Percentiles rank a stretch among this genome's conserved stretches.
These are phyloP conservation scores for Naja naja DNA, from an alignment of 2,113 vertebrate genomes.

Conservation along the genomic window DNA sequence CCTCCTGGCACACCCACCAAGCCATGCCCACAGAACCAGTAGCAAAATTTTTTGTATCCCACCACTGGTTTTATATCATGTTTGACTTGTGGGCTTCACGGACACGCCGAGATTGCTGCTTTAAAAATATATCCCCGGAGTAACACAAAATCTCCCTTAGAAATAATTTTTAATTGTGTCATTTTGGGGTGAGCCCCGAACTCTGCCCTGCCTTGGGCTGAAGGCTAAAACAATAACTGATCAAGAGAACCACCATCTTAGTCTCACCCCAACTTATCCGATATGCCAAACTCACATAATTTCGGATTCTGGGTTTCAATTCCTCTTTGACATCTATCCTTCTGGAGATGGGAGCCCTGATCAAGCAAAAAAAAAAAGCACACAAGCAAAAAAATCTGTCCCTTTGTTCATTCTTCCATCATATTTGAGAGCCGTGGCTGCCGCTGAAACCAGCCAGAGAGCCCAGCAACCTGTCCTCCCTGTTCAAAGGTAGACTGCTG, in stretches of 20 bases:
- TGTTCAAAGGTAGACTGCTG: not conserved
- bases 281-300: not conserved
- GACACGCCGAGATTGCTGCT: not conserved
- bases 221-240: not conserved
- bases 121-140: not conserved
- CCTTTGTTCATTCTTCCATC: not conserved
- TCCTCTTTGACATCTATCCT: accelerated
- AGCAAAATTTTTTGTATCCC: no score
- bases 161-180: not conserved
- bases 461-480: not conserved
- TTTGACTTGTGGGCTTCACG: not conserved
- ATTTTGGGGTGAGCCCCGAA: not conserved
- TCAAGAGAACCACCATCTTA: not conserved
- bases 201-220: not conserved
- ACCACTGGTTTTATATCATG: not conserved
- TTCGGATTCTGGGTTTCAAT: not conserved
- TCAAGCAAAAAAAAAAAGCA: no score
- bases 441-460: not conserved
- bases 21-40: no score
- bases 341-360: not conserved
- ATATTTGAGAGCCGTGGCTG: not conserved
- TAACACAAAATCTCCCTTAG: not conserved
- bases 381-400: not conserved
- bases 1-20: no score
- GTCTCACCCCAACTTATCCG: not conserved